Evolutionary conservation across 1,140 invertebrate species (phyloP), one percentile per base, ranked within the genome.

Genomic region (Ctenoplectra terminalis): DNA sequence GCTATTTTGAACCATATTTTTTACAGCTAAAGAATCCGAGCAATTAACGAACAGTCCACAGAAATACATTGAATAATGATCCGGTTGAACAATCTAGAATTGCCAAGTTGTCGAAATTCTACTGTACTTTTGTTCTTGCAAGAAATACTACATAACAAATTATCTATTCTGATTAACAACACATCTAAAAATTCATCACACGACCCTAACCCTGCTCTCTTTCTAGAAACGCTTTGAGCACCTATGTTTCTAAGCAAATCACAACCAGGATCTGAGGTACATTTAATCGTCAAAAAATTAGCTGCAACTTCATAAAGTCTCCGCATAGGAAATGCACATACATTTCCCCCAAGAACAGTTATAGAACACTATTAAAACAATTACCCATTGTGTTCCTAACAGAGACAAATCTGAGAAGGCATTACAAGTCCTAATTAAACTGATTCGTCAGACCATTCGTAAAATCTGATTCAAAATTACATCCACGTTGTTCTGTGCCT

Each of bases 401-500:
- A 60, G 5, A 64, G 64, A 29, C 61, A 20, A 78, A 26, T 34
- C 48, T 20, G 2, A 66, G 23, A 4, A 40, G 17, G 15, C 26
- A 4, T 46, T n/a, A 23, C 29, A 15, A 64, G n/a, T 8, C 37
- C 7, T 5, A 37, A 4, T 15, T 15, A n/a, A 63, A 3, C 20
- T 15, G 1, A 1, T 43, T 54, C 9, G 34, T 72, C 70, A 58
- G 37, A 56, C 29, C 52, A 72, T 72, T 29, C 37, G 43, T 3
- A 74, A 6, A 9, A 70, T 71, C 26, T 81, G 60, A 58, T 67
- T 79, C 5, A 84, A 34, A 17, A 87, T 84, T 0, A 81, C 85
- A 40, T 80, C 63, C n/a, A 82, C 40, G 40, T 66, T 87, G 15
- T 85, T 76, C 46, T 86, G 73, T 11, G 80, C 54, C 48, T 48